Evolutionary conservation across 2,113 vertebrate genomes (phyloP).

Genomic region (Tenebrosternarchus preto): DNA sequence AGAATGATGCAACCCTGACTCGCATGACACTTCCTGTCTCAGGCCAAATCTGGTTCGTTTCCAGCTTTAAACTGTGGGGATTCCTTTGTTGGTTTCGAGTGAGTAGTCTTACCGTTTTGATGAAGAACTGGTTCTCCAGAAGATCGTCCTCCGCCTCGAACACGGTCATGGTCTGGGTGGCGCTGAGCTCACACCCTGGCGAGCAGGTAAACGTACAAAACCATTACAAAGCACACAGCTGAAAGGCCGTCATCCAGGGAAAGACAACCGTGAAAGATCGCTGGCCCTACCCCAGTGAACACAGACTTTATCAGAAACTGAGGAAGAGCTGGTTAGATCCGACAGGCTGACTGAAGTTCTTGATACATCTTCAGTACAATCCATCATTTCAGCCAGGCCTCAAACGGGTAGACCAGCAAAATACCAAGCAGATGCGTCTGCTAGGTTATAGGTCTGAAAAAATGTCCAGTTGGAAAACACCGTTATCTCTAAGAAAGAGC

Average conservation of each 20-base stretch:
- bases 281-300: slow-evolving; percentile 56
- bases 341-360: slow-evolving; percentile 39
- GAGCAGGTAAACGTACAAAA: neutral
- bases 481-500: too few relatives aligned
- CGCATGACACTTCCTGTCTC: neutral
- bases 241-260: neutral
- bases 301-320: slow-evolving; percentile 49
- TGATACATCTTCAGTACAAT: slow-evolving; percentile 24
- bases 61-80: neutral
- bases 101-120: slow-evolving; percentile 63
- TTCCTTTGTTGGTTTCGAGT: neutral
- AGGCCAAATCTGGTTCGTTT: neutral
- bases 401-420: neutral
- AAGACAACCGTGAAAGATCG: neutral
- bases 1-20: neutral
- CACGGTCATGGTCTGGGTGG: slow-evolving; percentile 43
- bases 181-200: slow-evolving; percentile 65
- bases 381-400: slow-evolving; percentile 39
- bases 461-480: too few relatives aligned
- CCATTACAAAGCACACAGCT: neutral
- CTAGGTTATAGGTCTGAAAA: neutral
- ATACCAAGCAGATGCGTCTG: neutral
- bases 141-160: slow-evolving; percentile 60
- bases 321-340: slow-evolving; percentile 37
- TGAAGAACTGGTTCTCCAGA: slow-evolving; percentile 67